Conservation (phyloP, 1,140 invertebrate species). For the Aphelenchoides avenae region DNA sequence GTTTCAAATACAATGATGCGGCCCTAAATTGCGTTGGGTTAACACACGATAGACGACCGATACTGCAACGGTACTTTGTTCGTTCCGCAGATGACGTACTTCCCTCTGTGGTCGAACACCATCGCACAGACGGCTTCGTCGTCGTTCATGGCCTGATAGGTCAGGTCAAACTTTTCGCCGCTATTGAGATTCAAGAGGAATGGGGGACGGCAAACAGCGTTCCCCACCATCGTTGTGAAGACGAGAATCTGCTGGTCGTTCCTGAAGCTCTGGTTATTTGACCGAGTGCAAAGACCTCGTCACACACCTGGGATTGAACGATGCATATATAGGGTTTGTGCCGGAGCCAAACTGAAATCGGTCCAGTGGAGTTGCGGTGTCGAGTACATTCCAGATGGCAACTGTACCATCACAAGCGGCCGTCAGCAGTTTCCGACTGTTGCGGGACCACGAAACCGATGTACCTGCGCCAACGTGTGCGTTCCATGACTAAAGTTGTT, state of each 20-base stretch:
- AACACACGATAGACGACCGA: slow-evolving; percentile 5
- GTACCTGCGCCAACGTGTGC: slow-evolving; percentile 43
- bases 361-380: slow-evolving; percentile 21
- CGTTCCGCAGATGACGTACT: slow-evolving; percentile 27
- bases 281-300: not conserved
- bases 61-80: slow-evolving; percentile 23
- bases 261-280: slow-evolving; percentile 19
- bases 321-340: slow-evolving; percentile 23
- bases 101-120: slow-evolving; percentile 35
- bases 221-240: slow-evolving; percentile 18
- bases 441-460: slow-evolving; percentile 41
- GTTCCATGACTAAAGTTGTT: slow-evolving; percentile 42
- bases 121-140: slow-evolving; percentile 38
- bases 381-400: slow-evolving; percentile 27
- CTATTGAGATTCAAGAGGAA: slow-evolving; percentile 17
- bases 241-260: slow-evolving; percentile 38
- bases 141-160: too few relatives aligned
- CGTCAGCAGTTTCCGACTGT: slow-evolving; percentile 28
- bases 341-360: slow-evolving; percentile 20
- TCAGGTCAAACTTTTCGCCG: slow-evolving; percentile 4
- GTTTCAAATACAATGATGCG: slow-evolving; percentile 34
- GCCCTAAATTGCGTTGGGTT: slow-evolving; percentile 14
- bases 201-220: slow-evolving; percentile 20
- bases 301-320: slow-evolving; percentile 35
- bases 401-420: slow-evolving; percentile 37